Evolutionary conservation across 2,888 invertebrate genomes (phyloP).

Genomic region (Candidula unifasciata): DNA sequence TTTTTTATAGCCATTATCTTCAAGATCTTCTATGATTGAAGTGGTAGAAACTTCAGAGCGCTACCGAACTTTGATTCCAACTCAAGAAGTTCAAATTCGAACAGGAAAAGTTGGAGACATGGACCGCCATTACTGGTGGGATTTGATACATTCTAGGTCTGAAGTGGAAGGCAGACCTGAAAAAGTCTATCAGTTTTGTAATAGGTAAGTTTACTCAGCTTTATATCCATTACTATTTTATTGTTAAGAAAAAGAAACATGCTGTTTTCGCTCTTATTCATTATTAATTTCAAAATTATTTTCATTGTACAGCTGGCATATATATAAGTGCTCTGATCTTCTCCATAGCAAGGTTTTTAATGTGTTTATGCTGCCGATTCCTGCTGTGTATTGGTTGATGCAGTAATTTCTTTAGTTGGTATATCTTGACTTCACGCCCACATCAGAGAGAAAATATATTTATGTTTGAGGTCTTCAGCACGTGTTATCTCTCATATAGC

Average conservation of each 20-base stretch:
- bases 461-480: no score
- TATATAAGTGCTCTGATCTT: no score
- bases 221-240: neutral
- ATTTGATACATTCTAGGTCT: conserved; percentile 94
- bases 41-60: conserved; percentile 83
- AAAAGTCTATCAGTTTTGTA: conserved; percentile 96
- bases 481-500: no score
- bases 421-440: no score
- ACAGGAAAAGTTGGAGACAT: conserved; percentile 93
- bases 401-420: no score
- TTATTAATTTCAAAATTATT: no score
- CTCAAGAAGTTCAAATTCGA: conserved; percentile 97
- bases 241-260: neutral
- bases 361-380: no score
- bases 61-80: conserved; percentile 96
- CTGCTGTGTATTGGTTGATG: no score
- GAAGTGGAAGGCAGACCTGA: conserved; percentile 95
- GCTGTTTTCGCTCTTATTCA: neutral
- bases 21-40: conserved; percentile 55
- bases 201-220: conserved; percentile 83
- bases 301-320: no score
- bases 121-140: conserved; percentile 95
- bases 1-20: conserved; percentile 51
- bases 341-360: no score
- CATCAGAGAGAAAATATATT: no score